Evolutionary conservation across 2,113 vertebrate genomes (phyloP).

Genomic region (Halichoeres trimaculatus): DNA sequence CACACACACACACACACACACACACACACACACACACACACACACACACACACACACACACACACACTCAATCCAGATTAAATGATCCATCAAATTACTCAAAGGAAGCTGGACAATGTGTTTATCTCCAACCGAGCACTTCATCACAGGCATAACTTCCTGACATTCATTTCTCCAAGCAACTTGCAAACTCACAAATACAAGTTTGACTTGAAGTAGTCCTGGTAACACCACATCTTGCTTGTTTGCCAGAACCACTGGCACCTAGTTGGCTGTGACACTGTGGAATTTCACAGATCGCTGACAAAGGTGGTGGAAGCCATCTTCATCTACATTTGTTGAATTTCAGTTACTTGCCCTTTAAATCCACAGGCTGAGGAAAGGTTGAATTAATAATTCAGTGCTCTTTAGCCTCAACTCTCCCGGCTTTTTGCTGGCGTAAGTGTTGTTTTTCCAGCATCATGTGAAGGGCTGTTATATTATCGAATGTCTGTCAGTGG

Average conservation of each 20-base stretch:
- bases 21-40: conserved; percentile 11
- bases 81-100: conserved; percentile 69
- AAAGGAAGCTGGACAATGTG: conserved; percentile 30
- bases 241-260: too few relatives aligned
- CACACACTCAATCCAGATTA: conserved; percentile 12
- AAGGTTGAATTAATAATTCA: conserved; percentile 40
- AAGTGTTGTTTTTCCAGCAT: conserved; percentile 36
- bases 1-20: conserved; percentile 37
- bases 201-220: neutral
- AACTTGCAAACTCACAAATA: neutral
- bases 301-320: too few relatives aligned
- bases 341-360: too few relatives aligned
- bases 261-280: too few relatives aligned
- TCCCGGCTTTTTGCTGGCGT: neutral
- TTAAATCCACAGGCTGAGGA: neutral
- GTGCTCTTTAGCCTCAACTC: conserved; percentile 17
- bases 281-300: too few relatives aligned
- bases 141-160: conserved; percentile 5
- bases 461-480: conserved; percentile 43
- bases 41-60: conserved; percentile 21
- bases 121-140: conserved; percentile 55
- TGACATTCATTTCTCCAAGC: neutral
- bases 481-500: conserved; percentile 21
- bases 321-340: too few relatives aligned
- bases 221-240: too few relatives aligned